Evolutionary conservation across 2,797 vertebrate genomes (phyloP).

Genomic region (Stomatorhinus walkeri): DNA sequence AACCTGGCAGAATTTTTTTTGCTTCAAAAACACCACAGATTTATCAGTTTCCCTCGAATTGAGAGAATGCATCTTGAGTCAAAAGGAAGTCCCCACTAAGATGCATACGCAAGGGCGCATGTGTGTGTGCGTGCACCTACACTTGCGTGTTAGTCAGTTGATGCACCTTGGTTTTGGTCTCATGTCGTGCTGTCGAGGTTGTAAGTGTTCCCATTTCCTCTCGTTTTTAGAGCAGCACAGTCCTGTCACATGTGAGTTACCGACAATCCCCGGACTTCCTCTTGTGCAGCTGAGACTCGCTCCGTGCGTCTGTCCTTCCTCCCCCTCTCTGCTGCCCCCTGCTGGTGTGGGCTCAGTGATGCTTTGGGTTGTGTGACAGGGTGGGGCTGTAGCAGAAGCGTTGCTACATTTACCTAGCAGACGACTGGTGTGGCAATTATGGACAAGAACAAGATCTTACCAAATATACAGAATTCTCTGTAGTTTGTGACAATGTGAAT

Average conservation of each 20-base stretch:
- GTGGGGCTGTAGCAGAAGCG: background rate
- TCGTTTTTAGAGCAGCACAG: constrained; percentile 51
- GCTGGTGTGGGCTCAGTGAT: background rate
- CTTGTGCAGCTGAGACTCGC: constrained; percentile 15
- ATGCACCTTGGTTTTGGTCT: background rate
- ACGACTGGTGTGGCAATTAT: background rate
- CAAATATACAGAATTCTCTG: background rate
- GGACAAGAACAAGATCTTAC: background rate
- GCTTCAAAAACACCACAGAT: background rate
- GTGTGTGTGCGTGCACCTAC: background rate
- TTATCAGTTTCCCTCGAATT: background rate
- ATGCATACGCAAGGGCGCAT: background rate
- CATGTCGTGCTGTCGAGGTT: background rate
- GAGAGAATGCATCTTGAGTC: background rate
- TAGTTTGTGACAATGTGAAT: background rate
- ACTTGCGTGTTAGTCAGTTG: background rate
- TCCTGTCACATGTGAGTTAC: constrained; percentile 68
- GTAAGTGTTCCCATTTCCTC: constrained; percentile 5
- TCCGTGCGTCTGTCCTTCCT: background rate
- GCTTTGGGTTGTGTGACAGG: background rate
- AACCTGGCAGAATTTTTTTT: background rate
- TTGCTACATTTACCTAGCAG: background rate
- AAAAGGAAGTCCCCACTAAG: background rate
- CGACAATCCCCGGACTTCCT: constrained; percentile 18
- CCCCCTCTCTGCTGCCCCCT: background rate